phyloP scores from a whole-genome alignment of 2,888 invertebrate genomes.

The Leptopilina myrica region DNA sequence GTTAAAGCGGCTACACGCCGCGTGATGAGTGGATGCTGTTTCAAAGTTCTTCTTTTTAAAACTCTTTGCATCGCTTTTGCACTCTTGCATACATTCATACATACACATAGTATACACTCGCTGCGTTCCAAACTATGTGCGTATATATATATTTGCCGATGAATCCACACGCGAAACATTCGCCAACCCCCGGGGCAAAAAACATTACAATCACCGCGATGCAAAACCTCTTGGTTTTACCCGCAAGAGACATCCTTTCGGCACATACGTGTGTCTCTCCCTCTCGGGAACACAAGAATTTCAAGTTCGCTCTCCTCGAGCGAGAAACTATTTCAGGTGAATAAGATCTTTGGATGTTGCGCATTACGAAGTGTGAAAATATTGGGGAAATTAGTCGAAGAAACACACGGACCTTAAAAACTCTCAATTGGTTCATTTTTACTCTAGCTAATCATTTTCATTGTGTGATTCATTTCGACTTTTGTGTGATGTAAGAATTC shows the following conservation, averaged over 20 bases:
- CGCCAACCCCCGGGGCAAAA: constrained; percentile 20
- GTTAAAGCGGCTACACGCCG: constrained; percentile 76
- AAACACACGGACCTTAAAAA: too few species aligned
- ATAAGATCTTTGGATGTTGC: background rate
- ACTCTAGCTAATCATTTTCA: too few species aligned
- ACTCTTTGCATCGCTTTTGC: constrained; percentile 70
- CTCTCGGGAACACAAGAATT: constrained; percentile 38
- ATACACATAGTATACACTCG: too few species aligned
- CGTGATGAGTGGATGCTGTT: constrained; percentile 77
- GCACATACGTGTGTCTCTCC: constrained; percentile 32
- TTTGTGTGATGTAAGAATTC: too few species aligned
- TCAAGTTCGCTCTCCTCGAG: constrained; percentile 13
- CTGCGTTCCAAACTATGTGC: constrained; percentile 29
- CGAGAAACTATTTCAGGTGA: constrained; percentile 27
- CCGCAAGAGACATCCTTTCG: constrained; percentile 33
- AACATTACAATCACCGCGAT: constrained; percentile 9
- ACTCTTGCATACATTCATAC: constrained; percentile 55
- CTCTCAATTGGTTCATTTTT: too few species aligned
- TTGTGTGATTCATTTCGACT: too few species aligned
- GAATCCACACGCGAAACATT: constrained; percentile 46
- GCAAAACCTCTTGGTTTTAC: constrained; percentile 20
- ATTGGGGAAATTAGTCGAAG: too few species aligned
- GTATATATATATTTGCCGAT: constrained; percentile 55
- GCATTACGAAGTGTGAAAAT: background rate
- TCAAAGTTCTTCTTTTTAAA: constrained; percentile 72